phyloP scores from a whole-genome alignment of 2,888 invertebrate genomes.

The Tanypteryx hageni region DNA sequence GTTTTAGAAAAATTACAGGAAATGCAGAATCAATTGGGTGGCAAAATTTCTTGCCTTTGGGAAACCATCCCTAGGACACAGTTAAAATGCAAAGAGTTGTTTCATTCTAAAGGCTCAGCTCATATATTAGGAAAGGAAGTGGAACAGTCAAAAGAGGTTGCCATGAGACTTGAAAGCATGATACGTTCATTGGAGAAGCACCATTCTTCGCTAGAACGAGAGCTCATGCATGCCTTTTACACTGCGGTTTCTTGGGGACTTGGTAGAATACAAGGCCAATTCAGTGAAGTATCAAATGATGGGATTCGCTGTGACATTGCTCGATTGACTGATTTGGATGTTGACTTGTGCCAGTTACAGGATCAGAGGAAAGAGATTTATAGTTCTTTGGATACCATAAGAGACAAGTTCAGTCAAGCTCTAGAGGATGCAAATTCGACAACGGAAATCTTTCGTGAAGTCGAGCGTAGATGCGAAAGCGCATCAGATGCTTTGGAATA shows the following conservation, averaged over 20 bases:
- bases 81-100: constrained; percentile 15
- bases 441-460: not conserved
- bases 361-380: not conserved
- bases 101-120: not conserved
- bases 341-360: not conserved
- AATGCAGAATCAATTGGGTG: not conserved
- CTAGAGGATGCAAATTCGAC: constrained; percentile 18
- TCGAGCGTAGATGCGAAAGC: constrained; percentile 13
- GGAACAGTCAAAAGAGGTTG: not conserved
- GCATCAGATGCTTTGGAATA: constrained; percentile 37
- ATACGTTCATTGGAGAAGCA: constrained; percentile 24
- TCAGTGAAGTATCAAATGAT: not conserved
- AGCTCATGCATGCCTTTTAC: constrained; percentile 14
- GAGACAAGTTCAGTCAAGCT: not conserved
- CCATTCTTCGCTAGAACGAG: constrained; percentile 10
- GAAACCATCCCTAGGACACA: not conserved
- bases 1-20: not conserved
- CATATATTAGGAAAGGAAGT: not conserved
- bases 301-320: not conserved
- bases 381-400: not conserved
- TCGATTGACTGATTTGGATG: not conserved
- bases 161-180: not conserved
- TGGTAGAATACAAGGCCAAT: not conserved
- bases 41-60: constrained; percentile 10
- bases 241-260: constrained; percentile 40